phyloP scores from a whole-genome alignment of 2,797 vertebrate species.

The Gouania willdenowi region DNA sequence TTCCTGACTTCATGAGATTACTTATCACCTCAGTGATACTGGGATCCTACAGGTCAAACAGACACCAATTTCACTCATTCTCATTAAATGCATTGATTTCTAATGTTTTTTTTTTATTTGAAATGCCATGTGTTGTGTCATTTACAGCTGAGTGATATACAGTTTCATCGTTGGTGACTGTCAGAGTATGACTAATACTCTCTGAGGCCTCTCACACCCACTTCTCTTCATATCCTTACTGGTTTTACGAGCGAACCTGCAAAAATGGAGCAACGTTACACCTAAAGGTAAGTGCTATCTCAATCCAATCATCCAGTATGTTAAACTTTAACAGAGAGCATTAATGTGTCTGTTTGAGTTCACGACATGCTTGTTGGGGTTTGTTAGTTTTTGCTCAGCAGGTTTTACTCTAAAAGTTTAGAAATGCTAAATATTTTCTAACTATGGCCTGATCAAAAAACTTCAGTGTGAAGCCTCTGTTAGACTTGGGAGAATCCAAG shows the following conservation, averaged over 20 bases:
- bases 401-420: neutral
- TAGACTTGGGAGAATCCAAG: too few relatives aligned
- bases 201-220: neutral
- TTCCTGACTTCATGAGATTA: conserved; percentile 60
- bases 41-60: conserved; percentile 30
- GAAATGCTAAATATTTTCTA: too few relatives aligned
- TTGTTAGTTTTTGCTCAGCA: too few relatives aligned
- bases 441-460: too few relatives aligned
- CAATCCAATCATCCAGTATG: too few relatives aligned
- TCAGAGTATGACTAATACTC: conserved; percentile 10
- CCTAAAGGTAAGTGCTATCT: too few relatives aligned
- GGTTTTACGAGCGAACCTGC: conserved; percentile 24
- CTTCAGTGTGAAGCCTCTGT: too few relatives aligned
- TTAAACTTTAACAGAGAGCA: neutral
- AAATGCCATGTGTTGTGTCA: neutral
- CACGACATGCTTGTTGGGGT: too few relatives aligned
- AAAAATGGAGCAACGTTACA: too few relatives aligned
- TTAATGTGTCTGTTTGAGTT: neutral
- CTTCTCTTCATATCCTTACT: conserved; percentile 10
- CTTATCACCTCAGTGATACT: conserved; percentile 47
- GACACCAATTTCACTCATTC: conserved; percentile 1
- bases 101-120: neutral
- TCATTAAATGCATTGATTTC: neutral
- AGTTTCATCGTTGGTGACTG: conserved; percentile 14
- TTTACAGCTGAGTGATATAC: conserved; percentile 7